Evolutionary conservation across 2,797 vertebrate species (phyloP), one percentile per base, ranked within the genome.

Genomic region (Ispidina picta): DNA sequence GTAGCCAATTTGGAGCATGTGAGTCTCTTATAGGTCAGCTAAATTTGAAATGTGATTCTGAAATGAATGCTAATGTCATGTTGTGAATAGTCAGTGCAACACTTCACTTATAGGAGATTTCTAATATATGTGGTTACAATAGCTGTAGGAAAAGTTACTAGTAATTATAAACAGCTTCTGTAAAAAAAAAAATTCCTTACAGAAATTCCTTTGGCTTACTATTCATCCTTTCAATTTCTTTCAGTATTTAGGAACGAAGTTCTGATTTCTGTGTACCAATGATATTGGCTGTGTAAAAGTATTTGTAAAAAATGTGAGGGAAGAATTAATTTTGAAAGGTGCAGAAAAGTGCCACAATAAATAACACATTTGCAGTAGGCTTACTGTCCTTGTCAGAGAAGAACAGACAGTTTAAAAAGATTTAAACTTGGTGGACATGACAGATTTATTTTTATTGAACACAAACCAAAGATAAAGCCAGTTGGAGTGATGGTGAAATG

Each of bases 401-500:
- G 25, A 93, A 65, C 23, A 96, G 49, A 77, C 23, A 2, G 8
- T 78, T 94, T 72, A 6, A 86, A 87, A 90, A 92, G 52, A 62
- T 35, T 80, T 54, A 54, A 84, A 80, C 80, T 62, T 83, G 43
- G 11, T 63, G 65, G 58, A 78, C 37, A 70, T 70, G 37, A 68
- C n/a, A 78, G n/a, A 54, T 46, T 90, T 77, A 79, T 81, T 92
- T 65, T 78, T 74, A 79, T 15, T 63, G n/a, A 93, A 70, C 25
- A 55, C 18, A 73, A 86, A 7, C 6, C 28, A 52, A 76, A 88
- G 14, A 66, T 55, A 88, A 85, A 84, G 16, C 8, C 51, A 73
- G 17, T 29, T 12, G 63, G 55, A 79, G 17, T 20, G 56, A 88
- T 84, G 44, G n/a, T 63, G 52, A 86, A 73, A 79, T 56, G 56